phyloP scores from a whole-genome alignment of 1,140 invertebrate genomes.

The Diachasmimorpha longicaudata region DNA sequence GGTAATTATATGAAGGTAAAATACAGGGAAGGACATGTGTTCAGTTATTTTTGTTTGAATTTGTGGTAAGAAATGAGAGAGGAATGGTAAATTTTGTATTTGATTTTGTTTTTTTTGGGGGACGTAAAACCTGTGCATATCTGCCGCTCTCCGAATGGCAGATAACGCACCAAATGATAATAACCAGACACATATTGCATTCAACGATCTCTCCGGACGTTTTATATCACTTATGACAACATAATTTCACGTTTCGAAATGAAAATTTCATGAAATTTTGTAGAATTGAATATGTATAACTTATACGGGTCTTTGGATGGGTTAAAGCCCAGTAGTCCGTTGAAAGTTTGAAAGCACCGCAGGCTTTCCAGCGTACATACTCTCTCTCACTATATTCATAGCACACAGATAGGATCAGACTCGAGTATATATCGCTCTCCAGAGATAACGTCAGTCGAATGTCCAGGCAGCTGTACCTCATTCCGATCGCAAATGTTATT shows the following conservation, averaged over 20 bases:
- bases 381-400: not conserved
- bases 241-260: not conserved
- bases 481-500: not conserved
- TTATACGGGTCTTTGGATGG: not conserved
- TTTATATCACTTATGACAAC: not conserved
- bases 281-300: not conserved
- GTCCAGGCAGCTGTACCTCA: not conserved
- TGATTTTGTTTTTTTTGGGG: too few species aligned
- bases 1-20: too few species aligned
- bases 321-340: not conserved
- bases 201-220: not conserved
- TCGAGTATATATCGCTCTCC: not conserved
- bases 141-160: not conserved
- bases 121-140: too few species aligned
- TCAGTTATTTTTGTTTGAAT: too few species aligned
- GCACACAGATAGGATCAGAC: not conserved
- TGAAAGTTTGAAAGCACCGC: constrained; percentile 28
- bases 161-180: not conserved
- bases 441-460: not conserved
- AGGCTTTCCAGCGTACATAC: not conserved
- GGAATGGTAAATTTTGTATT: too few species aligned
- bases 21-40: too few species aligned
- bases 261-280: not conserved
- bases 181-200: not conserved
- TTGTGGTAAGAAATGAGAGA: too few species aligned